Percentiles rank a stretch among this genome's conserved stretches.
Evolutionary conservation across 2,113 vertebrate species (phyloP).

Genomic region (Oncorhynchus masou): DNA sequence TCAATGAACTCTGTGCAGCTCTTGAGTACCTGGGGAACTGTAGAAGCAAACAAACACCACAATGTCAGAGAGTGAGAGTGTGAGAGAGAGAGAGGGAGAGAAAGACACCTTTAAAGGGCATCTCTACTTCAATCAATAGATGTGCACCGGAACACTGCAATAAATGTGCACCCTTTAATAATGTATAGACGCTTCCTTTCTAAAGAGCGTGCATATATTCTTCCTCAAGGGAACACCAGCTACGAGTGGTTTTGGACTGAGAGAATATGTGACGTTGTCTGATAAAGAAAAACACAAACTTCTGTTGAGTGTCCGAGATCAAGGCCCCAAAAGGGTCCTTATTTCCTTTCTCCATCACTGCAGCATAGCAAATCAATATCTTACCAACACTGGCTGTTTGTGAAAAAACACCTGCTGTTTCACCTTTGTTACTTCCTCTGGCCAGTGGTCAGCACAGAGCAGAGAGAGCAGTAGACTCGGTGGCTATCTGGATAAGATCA

Average conservation of each 20-base stretch:
- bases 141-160: too few relatives aligned
- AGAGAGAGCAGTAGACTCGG: not conserved
- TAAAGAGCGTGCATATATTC: too few relatives aligned
- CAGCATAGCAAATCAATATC: not conserved
- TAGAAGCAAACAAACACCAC: conserved; percentile 17
- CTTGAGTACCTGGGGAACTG: conserved; percentile 97
- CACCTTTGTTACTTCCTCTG: not conserved
- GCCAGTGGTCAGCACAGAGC: not conserved
- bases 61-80: not conserved
- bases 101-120: too few relatives aligned
- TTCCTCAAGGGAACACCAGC: too few relatives aligned
- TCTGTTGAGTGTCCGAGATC: too few relatives aligned
- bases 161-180: too few relatives aligned
- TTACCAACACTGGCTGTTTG: not conserved
- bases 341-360: not conserved
- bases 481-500: conserved; percentile 5
- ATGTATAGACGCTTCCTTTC: too few relatives aligned
- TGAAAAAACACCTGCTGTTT: not conserved
- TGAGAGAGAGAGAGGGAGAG: not conserved
- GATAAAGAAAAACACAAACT: too few relatives aligned
- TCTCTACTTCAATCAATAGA: too few relatives aligned
- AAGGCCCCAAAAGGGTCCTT: not conserved
- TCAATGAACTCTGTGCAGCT: conserved; percentile 98
- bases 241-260: too few relatives aligned
- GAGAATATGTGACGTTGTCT: too few relatives aligned